Evolutionary conservation across 2,797 vertebrate species (phyloP), one percentile per base, ranked within the genome.

Genomic region (Amblyopsis hoosieri): DNA sequence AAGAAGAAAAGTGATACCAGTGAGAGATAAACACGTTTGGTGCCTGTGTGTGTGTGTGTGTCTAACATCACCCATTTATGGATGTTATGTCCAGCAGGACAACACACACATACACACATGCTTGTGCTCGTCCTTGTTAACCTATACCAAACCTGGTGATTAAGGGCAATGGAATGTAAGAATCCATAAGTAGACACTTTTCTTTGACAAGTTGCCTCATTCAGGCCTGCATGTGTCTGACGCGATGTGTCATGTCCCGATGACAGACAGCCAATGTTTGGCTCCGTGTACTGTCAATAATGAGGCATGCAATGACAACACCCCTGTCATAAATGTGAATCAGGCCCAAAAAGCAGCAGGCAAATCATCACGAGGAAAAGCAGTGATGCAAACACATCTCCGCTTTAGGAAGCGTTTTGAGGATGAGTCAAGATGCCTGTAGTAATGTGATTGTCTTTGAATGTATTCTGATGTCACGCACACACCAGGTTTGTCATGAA

Each of bases 301-400:
- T 12, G 49, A 84, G 63, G 75, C 84, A 82, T 76, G 85, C 75
- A 53, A 64, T 47, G 71, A 13, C 84, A 79, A 76, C 80, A 71
- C 45, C 17, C 54, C 85, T 86, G 79, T 74, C 71, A 76, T 65
- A 71, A 66, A 60, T 61, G 76, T 86, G 88, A 86, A 81, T 84
- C 83, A 84, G 14, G 60, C 51, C 67, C 61, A 75, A 70, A 81
- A 76, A 72, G 73, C 78, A 75, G 50, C 59, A 70, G 67, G 69
- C 76, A 82, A 81, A 82, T 87, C 70, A 81, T 62, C 67, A 31
- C 66, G 57, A 60, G 4, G 19, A 55, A 62, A 72, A 70, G 53
- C 51, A 80, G 71, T 62, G 64, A 58, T 47, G 66, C 67, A 73
- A 66, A 69, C 3, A 1, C 17, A 33, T 12, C 80, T 82, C 80